These are phyloP conservation scores for Periparus ater DNA, from an alignment of 2,797 vertebrate species.

Conservation along the genomic window DNA sequence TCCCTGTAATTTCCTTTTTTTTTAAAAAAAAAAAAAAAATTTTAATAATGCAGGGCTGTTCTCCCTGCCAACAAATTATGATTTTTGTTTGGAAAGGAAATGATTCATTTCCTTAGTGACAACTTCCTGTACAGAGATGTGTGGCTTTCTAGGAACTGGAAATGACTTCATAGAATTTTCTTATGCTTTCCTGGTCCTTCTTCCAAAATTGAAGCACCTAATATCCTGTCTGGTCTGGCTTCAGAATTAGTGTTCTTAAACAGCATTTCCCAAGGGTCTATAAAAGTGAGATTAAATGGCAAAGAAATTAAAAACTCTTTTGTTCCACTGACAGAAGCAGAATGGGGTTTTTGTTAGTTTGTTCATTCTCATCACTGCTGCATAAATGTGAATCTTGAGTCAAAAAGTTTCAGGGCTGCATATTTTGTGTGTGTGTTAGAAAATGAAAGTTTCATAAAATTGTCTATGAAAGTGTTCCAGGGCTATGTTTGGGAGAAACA, in stretches of 20 bases:
- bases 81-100: background rate
- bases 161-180: background rate
- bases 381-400: background rate
- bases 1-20: background rate
- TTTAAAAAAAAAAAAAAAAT: no score
- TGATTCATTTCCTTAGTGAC: background rate
- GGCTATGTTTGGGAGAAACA: background rate
- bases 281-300: background rate
- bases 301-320: background rate
- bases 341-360: background rate
- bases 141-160: background rate
- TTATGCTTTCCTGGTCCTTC: background rate
- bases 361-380: background rate
- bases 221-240: background rate
- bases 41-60: fast-evolving
- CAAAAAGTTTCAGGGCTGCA: background rate
- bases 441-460: background rate
- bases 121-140: background rate
- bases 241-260: background rate
- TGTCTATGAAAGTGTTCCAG: background rate
- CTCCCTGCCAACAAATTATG: background rate
- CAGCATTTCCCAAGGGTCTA: background rate
- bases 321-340: background rate
- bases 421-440: background rate
- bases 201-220: background rate